Base-by-base conservation (phyloP, 2,797 vertebrate genomes). In the Denticeps clupeoides region DNA sequence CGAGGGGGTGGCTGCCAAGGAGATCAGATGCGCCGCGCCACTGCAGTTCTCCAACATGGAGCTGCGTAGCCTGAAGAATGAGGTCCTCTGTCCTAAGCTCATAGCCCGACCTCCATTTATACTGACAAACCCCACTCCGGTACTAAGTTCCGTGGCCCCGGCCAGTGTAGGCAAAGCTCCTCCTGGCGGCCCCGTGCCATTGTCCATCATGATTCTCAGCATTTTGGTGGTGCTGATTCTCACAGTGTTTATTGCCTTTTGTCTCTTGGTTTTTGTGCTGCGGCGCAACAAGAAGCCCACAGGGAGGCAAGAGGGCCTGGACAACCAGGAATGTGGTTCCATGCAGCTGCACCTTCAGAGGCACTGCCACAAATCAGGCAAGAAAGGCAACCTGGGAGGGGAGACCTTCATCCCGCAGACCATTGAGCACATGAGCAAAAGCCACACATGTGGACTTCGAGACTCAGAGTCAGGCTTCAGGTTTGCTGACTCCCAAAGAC, bases 341-440 rank as follows among this genome's bases (percentile, higher is more conserved):
- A 87, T 98, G 90, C 92, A 91, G 1, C 74, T 98, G 63, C 90
- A 94, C 63, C 80, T 96, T 1, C 80, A 88, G 43, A 86, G 93
- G 52, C 90, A 91, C 1, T 86, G 89, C 50, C 90, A 90, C 70
- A 93, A 91, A 67, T 82, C 80, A 0, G 88, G 83, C 60, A 92
- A 91, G 64, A 94, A 91, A 45, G 92, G 97, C 0, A 83, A 89
- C 49, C 72, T 93, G 57, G 87, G 85, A 22, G 83, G 87, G 3
- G 91, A 96, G 73, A 83, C 90, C 1, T 99, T 97, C 74, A 94
- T 99, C 58, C 95, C 95, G 10, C 93, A 98, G 70, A 97, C 93
- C 59, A 97, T 99, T n/a, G 94, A 97, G 73, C 92, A 97, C 75
- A 90, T 98, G 68, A 93, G 89, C 69, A 99, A 96, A 78, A 94